Percentiles rank a stretch among this genome's conserved stretches.
Conservation (phyloP, 2,888 invertebrate species). For the Coelogynopora nodosa region DNA sequence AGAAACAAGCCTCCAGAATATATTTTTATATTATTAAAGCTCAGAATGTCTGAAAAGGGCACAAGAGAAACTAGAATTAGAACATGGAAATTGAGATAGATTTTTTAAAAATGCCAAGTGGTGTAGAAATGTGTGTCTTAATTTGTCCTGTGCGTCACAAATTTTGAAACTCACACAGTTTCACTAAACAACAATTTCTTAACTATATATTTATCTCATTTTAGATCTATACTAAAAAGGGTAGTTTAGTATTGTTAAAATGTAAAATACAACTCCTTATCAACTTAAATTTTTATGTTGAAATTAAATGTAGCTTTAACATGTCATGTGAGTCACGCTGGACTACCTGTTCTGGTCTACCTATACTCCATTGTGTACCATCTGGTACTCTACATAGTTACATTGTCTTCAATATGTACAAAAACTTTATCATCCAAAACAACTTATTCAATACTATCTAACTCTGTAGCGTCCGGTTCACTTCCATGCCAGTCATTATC, state of each 20-base stretch:
- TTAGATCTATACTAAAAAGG: constrained; percentile 31
- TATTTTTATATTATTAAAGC: constrained; percentile 27
- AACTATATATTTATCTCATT: constrained; percentile 31
- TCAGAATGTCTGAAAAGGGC: constrained; percentile 31
- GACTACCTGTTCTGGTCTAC: too few species aligned
- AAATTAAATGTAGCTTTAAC: constrained; percentile 23
- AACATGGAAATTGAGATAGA: constrained; percentile 29
- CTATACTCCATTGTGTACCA: too few species aligned
- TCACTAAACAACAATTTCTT: constrained; percentile 29
- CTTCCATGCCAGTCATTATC: too few species aligned
- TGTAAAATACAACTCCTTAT: constrained; percentile 19
- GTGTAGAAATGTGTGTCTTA: constrained; percentile 31
- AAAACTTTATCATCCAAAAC: too few species aligned
- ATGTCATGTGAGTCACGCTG: constrained; percentile 24
- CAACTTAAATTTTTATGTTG: constrained; percentile 29
- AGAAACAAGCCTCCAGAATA: constrained; percentile 23
- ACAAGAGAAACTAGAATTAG: constrained; percentile 31
- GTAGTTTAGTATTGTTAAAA: constrained; percentile 31
- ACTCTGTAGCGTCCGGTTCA: too few species aligned
- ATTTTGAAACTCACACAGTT: constrained; percentile 31
- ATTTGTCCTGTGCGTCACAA: constrained; percentile 31
- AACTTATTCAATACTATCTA: too few species aligned
- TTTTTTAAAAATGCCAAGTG: constrained; percentile 26
- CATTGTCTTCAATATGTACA: too few species aligned
- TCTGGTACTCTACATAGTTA: too few species aligned